Evolutionary conservation across 2,888 invertebrate genomes (phyloP).

Genomic region (Agriopis leucophaearia): DNA sequence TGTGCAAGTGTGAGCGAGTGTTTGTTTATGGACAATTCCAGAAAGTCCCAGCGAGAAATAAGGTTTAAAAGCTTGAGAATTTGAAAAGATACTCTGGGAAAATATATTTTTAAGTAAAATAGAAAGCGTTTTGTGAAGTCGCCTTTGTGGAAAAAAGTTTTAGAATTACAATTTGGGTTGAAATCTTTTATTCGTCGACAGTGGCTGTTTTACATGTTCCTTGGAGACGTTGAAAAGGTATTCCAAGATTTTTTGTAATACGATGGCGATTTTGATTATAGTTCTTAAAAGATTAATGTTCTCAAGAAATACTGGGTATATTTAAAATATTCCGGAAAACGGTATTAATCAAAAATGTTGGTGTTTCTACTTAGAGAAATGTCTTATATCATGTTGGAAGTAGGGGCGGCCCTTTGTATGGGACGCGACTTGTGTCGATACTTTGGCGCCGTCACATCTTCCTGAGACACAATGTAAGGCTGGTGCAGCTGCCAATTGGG

Average conservation of each 20-base stretch:
- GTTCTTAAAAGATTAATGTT: background rate
- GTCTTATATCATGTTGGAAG: too few relatives aligned
- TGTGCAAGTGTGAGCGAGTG: constrained; percentile 20
- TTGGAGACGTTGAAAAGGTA: background rate
- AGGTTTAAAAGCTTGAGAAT: constrained; percentile 23
- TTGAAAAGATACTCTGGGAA: constrained; percentile 6
- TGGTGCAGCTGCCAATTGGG: too few relatives aligned
- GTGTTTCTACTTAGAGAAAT: too few relatives aligned
- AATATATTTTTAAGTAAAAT: constrained; percentile 22
- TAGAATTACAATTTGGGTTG: constrained; percentile 2
- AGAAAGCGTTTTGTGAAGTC: background rate
- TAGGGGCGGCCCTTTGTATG: too few relatives aligned
- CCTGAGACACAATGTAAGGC: too few relatives aligned
- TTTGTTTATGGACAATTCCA: constrained; percentile 33
- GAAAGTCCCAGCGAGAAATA: constrained; percentile 19
- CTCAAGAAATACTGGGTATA: background rate
- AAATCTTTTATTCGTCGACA: constrained; percentile 3
- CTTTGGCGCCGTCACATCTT: too few relatives aligned
- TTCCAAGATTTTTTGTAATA: background rate
- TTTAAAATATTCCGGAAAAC: too few relatives aligned
- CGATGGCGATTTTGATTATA: background rate
- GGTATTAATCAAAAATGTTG: too few relatives aligned
- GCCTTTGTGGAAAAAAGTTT: constrained; percentile 7
- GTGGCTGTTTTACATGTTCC: constrained; percentile 1
- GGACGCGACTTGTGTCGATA: too few relatives aligned